Evolutionary conservation across 1,140 invertebrate genomes (phyloP).

Genomic region (Cydia fagiglandana): DNA sequence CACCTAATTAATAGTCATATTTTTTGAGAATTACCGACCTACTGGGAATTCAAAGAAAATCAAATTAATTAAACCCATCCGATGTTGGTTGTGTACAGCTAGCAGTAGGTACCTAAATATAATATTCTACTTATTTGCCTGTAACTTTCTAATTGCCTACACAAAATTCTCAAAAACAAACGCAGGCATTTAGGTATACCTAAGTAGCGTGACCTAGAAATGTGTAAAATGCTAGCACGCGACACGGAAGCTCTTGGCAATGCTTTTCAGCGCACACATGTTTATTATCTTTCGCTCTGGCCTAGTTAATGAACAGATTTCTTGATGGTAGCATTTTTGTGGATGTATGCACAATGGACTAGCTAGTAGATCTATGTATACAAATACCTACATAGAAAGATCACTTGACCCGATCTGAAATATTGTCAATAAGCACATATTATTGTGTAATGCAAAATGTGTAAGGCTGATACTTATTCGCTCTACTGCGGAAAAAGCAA

Average conservation of each 20-base stretch:
- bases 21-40: too few relatives aligned
- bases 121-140: not conserved
- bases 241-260: constrained; percentile 28
- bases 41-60: too few relatives aligned
- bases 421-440: too few relatives aligned
- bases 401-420: too few relatives aligned
- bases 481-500: too few relatives aligned
- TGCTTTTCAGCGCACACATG: constrained; percentile 18
- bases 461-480: too few relatives aligned
- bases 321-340: not conserved
- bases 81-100: too few relatives aligned
- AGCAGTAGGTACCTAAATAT: too few relatives aligned
- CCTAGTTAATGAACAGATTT: constrained; percentile 21
- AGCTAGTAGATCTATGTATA: not conserved
- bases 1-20: too few relatives aligned
- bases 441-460: too few relatives aligned
- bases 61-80: too few relatives aligned
- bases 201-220: constrained; percentile 27
- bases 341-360: not conserved
- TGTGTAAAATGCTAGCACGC: constrained; percentile 13
- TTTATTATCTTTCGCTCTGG: constrained; percentile 18
- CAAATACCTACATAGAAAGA: too few relatives aligned
- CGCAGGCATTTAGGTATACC: not conserved
- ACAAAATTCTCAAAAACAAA: not conserved
- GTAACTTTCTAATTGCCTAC: not conserved